These are phyloP conservation scores for Actinia tenebrosa DNA, from an alignment of 64 coral and sea anemone species.

Conservation along the genomic window DNA sequence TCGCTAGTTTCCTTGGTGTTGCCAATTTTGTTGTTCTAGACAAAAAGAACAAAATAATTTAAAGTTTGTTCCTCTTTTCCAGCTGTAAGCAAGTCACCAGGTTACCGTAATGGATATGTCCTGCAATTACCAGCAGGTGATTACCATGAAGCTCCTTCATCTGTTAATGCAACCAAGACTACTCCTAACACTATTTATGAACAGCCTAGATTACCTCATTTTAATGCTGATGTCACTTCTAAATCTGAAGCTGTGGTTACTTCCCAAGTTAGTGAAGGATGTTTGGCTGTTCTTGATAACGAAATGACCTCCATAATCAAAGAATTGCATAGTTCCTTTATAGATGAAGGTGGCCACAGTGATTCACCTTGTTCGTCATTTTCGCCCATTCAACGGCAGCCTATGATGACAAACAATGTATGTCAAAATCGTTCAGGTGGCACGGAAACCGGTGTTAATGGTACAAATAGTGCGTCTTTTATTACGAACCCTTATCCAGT, in stretches of 20 bases:
- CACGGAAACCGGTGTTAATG: background rate
- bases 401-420: background rate
- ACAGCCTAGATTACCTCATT: background rate
- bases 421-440: background rate
- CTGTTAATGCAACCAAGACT: background rate
- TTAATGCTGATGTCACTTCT: background rate
- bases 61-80: background rate
- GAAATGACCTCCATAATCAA: background rate
- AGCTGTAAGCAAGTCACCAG: background rate
- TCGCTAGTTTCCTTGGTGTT: background rate
- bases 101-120: background rate
- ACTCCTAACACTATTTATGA: background rate
- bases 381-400: background rate
- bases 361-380: background rate
- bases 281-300: background rate
- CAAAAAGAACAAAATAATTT: background rate
- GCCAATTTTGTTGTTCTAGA: background rate
- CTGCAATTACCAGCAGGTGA: background rate
- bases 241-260: background rate
- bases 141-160: background rate
- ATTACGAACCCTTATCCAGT: background rate
- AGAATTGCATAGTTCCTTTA: slow-evolving; percentile 1
- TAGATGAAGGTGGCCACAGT: background rate
- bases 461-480: background rate
- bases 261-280: background rate